Evolutionary conservation across 2,113 vertebrate species (phyloP).

Genomic region (Parotia lawesii): DNA sequence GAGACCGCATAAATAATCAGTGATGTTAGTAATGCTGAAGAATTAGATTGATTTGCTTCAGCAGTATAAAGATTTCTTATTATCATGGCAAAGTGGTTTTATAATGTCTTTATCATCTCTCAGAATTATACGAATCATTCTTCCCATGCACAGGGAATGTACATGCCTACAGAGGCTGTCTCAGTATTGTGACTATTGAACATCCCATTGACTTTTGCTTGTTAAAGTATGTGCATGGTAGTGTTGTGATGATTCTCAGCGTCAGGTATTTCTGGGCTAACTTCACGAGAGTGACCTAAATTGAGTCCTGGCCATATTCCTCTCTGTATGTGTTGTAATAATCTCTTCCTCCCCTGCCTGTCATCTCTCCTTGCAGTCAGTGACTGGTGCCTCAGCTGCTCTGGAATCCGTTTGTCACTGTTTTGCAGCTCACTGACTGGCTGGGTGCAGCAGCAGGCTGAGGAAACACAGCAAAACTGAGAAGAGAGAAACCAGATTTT

Average conservation of each 20-base stretch:
- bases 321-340: not conserved
- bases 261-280: not conserved
- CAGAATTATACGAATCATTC: not conserved
- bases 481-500: not conserved
- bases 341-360: not conserved
- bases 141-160: not conserved
- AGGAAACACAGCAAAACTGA: not conserved
- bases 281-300: not conserved
- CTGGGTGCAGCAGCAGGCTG: not conserved
- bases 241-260: not conserved
- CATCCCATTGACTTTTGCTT: not conserved
- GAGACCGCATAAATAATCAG: not conserved
- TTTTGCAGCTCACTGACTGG: not conserved
- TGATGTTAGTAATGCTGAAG: not conserved
- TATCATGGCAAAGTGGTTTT: not conserved
- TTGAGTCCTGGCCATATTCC: not conserved
- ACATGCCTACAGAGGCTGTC: rapidly evolving
- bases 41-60: not conserved
- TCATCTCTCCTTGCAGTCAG: rapidly evolving
- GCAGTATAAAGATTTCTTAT: not conserved
- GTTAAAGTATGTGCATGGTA: rapidly evolving
- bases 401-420: rapidly evolving
- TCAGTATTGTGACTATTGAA: not conserved
- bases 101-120: not conserved
- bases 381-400: rapidly evolving